A percentile compares a stretch with the other conserved stretches of the same genome.
Evolutionary conservation across 1,140 invertebrate genomes (phyloP).

Genomic region (Drosophila arawakana): DNA sequence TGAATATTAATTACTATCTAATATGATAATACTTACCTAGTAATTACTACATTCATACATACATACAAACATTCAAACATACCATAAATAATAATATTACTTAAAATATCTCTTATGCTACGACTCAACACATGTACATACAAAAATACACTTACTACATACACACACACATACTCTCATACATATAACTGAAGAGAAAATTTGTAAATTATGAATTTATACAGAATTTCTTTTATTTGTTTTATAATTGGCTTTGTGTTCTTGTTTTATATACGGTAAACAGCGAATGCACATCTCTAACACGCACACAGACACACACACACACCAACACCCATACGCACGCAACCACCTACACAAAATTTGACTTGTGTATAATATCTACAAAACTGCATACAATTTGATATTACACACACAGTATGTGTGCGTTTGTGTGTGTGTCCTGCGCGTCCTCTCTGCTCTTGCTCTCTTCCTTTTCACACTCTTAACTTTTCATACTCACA

Average conservation of each 20-base stretch:
- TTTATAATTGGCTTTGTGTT: slow-evolving; percentile 75
- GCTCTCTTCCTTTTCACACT: not conserved
- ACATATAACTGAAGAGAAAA: slow-evolving; percentile 7
- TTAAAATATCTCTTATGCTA: slow-evolving; percentile 36
- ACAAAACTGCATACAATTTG: slow-evolving; percentile 22
- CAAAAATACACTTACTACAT: not conserved
- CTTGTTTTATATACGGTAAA: slow-evolving; percentile 36
- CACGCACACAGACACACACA: slow-evolving; percentile 5
- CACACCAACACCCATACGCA: slow-evolving; percentile 23
- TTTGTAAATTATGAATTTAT: slow-evolving; percentile 36
- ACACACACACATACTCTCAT: slow-evolving; percentile 20
- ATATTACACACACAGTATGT: slow-evolving; percentile 39
- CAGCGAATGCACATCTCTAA: slow-evolving; percentile 31
- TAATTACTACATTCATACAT: slow-evolving; percentile 7
- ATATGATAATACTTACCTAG: not conserved
- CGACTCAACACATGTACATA: slow-evolving; percentile 18
- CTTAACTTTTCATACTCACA: slow-evolving; percentile 8
- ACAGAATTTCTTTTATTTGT: slow-evolving; percentile 23
- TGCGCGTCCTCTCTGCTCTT: slow-evolving; percentile 1
- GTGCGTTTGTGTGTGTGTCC: slow-evolving; percentile 50
- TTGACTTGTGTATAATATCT: slow-evolving; percentile 51
- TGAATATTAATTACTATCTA: slow-evolving; percentile 23
- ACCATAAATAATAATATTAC: slow-evolving; percentile 11
- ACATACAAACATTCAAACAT: slow-evolving; percentile 15
- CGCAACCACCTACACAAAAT: slow-evolving; percentile 30